Evolutionary conservation across 2,797 vertebrate species (phyloP).

Genomic region (Poecilia wingei): DNA sequence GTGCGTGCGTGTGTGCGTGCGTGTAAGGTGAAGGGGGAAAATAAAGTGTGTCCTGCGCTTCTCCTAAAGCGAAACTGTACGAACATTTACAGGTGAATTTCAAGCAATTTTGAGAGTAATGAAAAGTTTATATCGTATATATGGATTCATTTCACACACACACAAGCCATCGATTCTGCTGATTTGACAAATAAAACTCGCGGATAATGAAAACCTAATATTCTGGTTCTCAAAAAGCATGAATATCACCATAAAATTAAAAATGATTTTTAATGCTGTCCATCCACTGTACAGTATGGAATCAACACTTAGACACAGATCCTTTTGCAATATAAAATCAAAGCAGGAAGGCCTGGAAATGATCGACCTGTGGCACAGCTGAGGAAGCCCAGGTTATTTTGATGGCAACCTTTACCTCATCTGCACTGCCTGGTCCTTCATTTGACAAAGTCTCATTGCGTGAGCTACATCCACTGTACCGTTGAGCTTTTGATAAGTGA

Average conservation of each 20-base stretch:
- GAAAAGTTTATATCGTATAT: not conserved
- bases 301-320: not conserved
- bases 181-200: not conserved
- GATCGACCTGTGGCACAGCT: not conserved
- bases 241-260: not conserved
- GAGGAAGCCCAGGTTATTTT: not conserved
- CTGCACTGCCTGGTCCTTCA: not conserved
- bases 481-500: slow-evolving; percentile 20
- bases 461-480: not conserved
- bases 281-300: not conserved
- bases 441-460: not conserved
- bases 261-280: not conserved
- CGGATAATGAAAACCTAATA: not conserved
- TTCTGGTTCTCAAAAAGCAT: not conserved
- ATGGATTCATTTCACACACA: not conserved
- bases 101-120: not conserved
- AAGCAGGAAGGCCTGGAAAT: not conserved
- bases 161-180: not conserved
- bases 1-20: too few species aligned
- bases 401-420: not conserved
- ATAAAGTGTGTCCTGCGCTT: not conserved
- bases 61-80: not conserved
- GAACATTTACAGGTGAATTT: not conserved
- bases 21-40: not conserved
- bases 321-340: not conserved